Base-by-base conservation (phyloP, 2,888 invertebrate genomes). In the Agrotis clavis region DNA sequence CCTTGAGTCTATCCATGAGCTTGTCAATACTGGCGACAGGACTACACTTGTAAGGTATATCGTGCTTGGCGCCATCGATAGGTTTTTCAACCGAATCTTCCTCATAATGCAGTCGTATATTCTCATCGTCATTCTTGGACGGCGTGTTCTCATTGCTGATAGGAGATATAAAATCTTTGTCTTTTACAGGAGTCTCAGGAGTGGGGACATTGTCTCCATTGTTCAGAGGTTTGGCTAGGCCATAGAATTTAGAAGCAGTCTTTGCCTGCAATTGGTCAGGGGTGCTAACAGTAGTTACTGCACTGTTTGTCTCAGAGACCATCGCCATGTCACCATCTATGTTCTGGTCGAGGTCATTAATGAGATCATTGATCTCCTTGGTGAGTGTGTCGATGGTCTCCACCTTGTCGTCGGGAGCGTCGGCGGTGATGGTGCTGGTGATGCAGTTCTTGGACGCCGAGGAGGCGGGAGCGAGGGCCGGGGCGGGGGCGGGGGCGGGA, bases 1-100 rank as follows among this genome's bases (percentile, higher is more conserved):
- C 95, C 87, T 96, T 96, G 64, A 96, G 90, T 86, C 96, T 94
- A 67, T 96, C 96, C 94, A 96, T 96, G 45, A 96, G 90, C 81
- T 96, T 96, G 77, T 96, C 96, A 86, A 96, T 96, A 82, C 95
- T 96, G 19, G 96, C 95, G 25, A 95, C 94, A 59, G 93, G 87
- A 51, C 89, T 93, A 74, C 92, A 92, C 82, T 94, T 95, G 81
- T 92, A 96, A 45, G 94, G 88, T 72, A 94, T 90, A 71, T 94
- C 95, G 74, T 90, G 92, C 80, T 93, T 93, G 11, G 88, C 85
- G 25, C 88, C 84, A 57, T 96, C 96, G 60, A 90, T 87, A 19
- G 91, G 88, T 77, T 94, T 95, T 61, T 96, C 96, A 25, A 89
- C 90, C 0, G 95, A 92, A 81, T 96, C 95, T 64, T 94, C 95